Conservation (phyloP, 2,113 vertebrate genomes). For the Forbesichthys agassizii region DNA sequence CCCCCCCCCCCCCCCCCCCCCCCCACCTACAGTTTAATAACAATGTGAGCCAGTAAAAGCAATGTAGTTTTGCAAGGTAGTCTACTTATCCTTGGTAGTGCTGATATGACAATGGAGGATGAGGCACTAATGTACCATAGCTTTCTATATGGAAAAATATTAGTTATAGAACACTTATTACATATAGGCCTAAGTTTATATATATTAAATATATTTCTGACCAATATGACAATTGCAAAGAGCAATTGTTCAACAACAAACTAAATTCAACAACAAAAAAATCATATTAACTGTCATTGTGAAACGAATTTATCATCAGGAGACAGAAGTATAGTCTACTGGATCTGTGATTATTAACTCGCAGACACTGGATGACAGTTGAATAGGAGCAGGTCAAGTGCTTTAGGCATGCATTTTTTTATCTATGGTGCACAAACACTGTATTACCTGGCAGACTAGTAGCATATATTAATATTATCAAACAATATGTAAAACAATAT, state of each 20-base stretch:
- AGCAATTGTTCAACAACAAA: no score
- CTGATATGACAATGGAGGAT: background rate
- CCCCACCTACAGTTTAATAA: background rate
- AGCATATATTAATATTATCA: background rate
- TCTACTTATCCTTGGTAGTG: background rate
- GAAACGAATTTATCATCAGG: background rate
- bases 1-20: no score
- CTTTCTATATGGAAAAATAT: no score
- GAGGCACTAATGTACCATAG: background rate
- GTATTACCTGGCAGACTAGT: background rate
- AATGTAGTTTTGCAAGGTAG: constrained; percentile 32
- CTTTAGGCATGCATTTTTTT: no score
- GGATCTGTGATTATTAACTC: background rate
- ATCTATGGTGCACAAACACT: background rate
- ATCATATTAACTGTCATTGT: background rate
- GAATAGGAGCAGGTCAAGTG: constrained; percentile 12
- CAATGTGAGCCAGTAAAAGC: background rate
- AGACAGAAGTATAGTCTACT: background rate
- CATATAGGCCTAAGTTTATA: no score
- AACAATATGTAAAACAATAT: background rate
- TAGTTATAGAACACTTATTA: no score
- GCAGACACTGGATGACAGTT: constrained; percentile 33
- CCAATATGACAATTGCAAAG: background rate
- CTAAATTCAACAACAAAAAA: background rate
- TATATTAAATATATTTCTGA: no score